Base-by-base conservation (phyloP, 2,113 vertebrate species). In the Grallaria varia region DNA sequence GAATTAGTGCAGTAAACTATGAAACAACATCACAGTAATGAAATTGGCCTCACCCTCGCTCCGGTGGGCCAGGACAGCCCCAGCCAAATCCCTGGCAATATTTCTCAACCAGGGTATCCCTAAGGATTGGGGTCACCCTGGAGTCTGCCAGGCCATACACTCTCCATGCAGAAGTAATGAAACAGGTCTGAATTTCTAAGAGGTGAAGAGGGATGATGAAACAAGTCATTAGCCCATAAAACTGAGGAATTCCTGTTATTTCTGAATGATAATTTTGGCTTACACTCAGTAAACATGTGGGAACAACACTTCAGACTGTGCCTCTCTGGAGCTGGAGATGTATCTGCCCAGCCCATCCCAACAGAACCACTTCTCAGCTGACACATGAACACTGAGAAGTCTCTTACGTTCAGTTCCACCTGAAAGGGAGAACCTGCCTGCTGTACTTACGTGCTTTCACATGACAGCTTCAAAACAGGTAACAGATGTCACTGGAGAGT, bases 361-460 rank as follows among this genome's bases (percentile, higher is more conserved):
- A 25, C 8, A 53, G 55, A 73, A 82, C 23, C 49, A 55, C 31
- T 88, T 45, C 76, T 72, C 56, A 35, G 45, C 45, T 91, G 66
- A 86, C 60, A 27, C 39, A 77, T 25, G 76, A 92, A 33, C 62
- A 91, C 74, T 63, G 75, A 91, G 72, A 96, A 94, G 52, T 53
- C 89, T 68, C 86, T 71, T 83, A 49, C 67, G 88, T 84, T 96
- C 89, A 62, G 21, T 91, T 90, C 60, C 88, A 86, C 84, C 87
- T 77, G 39, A 93, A 76, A 95, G 86, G 84, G 77, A 90, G 79
- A 94, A 78, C 84, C 79, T 91, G 62, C 87, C 10, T 37, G 7
- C 60, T 40, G 50, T n/a, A 77, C 58, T 93, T 81, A 37, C 37
- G 28, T n/a, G 66, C 44, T 96, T 69, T 44, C 85, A 84, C 68